phyloP scores from a whole-genome alignment of 2,888 invertebrate genomes.

The Scaptomyza polygonia region DNA sequence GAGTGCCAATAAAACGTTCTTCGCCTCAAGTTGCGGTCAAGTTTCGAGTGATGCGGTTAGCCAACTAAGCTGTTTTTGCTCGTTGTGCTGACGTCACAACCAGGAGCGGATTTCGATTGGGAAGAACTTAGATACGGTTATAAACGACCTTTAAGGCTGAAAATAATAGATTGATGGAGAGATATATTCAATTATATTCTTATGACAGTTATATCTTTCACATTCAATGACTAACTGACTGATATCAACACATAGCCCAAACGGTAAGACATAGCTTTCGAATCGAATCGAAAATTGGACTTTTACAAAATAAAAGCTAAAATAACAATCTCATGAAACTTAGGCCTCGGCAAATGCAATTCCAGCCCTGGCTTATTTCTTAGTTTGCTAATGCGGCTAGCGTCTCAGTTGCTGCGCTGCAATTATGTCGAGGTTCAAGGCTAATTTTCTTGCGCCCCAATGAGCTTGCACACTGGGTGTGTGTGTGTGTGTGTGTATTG shows the following conservation, averaged over 20 bases:
- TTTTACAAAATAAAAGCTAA: no score
- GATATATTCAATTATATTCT: no score
- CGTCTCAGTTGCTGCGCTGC: constrained; percentile 57
- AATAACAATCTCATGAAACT: background rate
- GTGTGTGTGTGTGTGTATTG: constrained; percentile 17
- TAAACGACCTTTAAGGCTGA: no score
- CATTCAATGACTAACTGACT: background rate
- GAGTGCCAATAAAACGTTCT: constrained; percentile 56
- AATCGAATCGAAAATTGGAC: no score
- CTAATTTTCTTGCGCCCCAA: constrained; percentile 71
- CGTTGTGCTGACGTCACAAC: constrained; percentile 37
- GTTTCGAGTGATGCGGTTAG: constrained; percentile 19
- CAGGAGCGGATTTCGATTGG: constrained; percentile 40
- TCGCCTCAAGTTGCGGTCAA: constrained; percentile 45
- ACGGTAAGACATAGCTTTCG: no score
- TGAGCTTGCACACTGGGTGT: constrained; percentile 25
- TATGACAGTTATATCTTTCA: no score
- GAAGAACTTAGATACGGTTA: background rate
- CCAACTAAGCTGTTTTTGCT: background rate
- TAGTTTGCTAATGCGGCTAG: constrained; percentile 44
- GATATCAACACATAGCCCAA: background rate
- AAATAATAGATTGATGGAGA: no score
- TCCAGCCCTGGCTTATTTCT: constrained; percentile 23
- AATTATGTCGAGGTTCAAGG: constrained; percentile 76
- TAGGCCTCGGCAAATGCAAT: background rate